Percentiles rank a stretch among this genome's conserved stretches.
Evolutionary conservation across 37 sponge, comb jelly and placozoan species (phyloP).

Genomic region (Geodia barretti): DNA sequence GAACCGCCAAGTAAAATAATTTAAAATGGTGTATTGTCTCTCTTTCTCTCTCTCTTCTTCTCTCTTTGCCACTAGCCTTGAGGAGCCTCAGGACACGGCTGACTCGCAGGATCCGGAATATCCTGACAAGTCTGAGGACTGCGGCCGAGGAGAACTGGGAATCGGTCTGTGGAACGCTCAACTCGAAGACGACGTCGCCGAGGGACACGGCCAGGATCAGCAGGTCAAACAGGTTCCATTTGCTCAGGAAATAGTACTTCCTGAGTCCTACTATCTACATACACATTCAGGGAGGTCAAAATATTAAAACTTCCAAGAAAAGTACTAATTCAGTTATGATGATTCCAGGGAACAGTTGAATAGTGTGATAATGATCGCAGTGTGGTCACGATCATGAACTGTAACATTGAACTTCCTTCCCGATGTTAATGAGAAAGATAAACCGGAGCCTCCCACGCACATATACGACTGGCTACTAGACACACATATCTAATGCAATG

Average conservation of each 20-base stretch:
- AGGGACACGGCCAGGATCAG: constrained; percentile 65
- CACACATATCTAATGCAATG: too few species aligned
- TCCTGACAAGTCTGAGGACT: constrained; percentile 29
- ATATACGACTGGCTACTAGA: too few species aligned
- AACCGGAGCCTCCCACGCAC: too few species aligned
- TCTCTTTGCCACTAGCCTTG: constrained; percentile 23
- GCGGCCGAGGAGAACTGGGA: constrained; percentile 29
- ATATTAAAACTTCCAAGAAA: constrained; percentile 5
- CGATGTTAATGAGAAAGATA: too few species aligned
- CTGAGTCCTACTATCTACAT: constrained; percentile 72
- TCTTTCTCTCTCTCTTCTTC: too few species aligned
- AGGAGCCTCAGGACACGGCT: constrained; percentile 27
- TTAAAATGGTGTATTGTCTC: too few species aligned
- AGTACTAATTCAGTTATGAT: too few species aligned
- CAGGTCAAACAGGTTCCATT: constrained; percentile 82
- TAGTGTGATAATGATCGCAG: too few species aligned
- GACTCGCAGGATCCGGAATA: constrained; percentile 62
- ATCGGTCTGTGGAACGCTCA: constrained; percentile 15
- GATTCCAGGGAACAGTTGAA: too few species aligned
- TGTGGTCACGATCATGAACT: too few species aligned
- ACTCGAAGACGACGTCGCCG: constrained; percentile 60
- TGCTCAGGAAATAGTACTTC: constrained; percentile 75
- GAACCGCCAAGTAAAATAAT: too few species aligned
- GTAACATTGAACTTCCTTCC: too few species aligned
- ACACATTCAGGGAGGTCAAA: background rate